A percentile compares a stretch with the other conserved stretches of the same genome.
Conservation (phyloP, 2,797 vertebrate genomes). For the Okamejei kenojei region DNA sequence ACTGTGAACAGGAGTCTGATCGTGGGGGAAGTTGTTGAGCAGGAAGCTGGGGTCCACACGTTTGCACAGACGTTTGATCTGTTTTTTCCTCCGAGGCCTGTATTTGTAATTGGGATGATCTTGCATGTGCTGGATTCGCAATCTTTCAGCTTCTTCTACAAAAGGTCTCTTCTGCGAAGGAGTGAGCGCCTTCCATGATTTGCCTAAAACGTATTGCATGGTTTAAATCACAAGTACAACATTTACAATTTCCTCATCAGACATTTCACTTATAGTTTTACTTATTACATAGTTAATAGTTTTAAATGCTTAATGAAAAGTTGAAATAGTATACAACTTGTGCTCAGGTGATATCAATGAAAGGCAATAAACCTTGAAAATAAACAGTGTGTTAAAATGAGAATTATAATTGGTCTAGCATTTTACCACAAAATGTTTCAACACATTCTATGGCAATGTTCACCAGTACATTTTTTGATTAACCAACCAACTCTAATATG, state of each 20-base stretch:
- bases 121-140: slow-evolving; percentile 96
- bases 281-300: background rate
- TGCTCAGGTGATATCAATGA: background rate
- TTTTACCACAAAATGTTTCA: background rate
- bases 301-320: background rate
- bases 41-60: slow-evolving; percentile 82
- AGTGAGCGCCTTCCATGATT: slow-evolving; percentile 94
- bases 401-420: background rate
- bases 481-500: background rate
- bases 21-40: slow-evolving; percentile 69
- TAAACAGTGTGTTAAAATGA: background rate
- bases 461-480: background rate
- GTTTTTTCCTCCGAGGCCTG: slow-evolving; percentile 91
- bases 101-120: slow-evolving; percentile 99
- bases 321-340: background rate
- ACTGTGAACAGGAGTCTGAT: slow-evolving; percentile 73
- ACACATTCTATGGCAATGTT: background rate
- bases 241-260: background rate
- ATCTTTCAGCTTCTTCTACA: slow-evolving; percentile 89
- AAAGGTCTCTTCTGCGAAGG: slow-evolving; percentile 90
- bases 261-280: background rate
- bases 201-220: slow-evolving; percentile 61
- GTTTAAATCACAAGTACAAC: background rate
- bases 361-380: background rate
- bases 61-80: slow-evolving; percentile 90